Conservation (phyloP, 2,797 vertebrate genomes). For the Coreius guichenoti region DNA sequence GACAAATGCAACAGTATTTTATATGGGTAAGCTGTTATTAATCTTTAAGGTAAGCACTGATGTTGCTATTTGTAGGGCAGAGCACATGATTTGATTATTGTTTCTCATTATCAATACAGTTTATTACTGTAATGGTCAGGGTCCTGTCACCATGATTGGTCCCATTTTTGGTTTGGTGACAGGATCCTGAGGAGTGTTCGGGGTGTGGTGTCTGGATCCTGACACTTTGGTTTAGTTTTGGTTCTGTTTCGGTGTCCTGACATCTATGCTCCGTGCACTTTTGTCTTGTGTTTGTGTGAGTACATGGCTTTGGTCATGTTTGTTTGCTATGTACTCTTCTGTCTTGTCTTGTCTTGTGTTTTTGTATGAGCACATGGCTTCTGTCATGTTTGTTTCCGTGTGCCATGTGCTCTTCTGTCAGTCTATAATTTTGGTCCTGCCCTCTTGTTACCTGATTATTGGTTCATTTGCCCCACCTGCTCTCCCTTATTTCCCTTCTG, state of each 20-base stretch:
- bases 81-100: constrained; percentile 28
- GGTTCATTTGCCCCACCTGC: neutral
- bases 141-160: no score
- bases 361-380: neutral
- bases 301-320: neutral
- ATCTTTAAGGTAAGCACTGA: neutral
- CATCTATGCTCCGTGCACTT: neutral
- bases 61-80: constrained; percentile 3
- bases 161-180: no score
- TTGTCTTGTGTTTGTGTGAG: neutral
- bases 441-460: neutral
- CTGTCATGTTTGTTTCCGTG: no score
- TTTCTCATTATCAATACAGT: constrained; percentile 56
- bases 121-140: neutral
- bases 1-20: neutral
- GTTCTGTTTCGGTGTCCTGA: no score
- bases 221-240: no score
- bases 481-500: no score
- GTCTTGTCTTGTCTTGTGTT: no score
- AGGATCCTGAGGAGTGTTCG: no score
- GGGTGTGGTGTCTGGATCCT: no score
- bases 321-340: neutral
- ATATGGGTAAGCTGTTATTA: neutral
- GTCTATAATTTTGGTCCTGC: neutral
- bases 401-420: neutral